phyloP scores from a whole-genome alignment of 2,888 invertebrate genomes.

The Drosophila leonis region DNA sequence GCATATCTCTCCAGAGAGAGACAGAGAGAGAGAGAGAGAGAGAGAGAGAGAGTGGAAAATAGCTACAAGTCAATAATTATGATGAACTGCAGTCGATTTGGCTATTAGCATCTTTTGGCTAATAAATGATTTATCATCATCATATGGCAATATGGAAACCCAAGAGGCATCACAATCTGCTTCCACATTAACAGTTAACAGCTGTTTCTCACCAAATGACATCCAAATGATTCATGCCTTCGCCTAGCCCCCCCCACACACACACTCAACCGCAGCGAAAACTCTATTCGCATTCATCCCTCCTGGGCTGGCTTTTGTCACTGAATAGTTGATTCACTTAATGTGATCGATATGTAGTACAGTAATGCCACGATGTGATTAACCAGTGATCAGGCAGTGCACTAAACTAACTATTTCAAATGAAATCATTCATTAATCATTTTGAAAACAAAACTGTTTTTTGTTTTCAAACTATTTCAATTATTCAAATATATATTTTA shows the following conservation, averaged over 20 bases:
- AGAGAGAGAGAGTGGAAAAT: background rate
- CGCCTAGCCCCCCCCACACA: too few species aligned
- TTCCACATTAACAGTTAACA: conserved; percentile 39
- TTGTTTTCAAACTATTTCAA: too few species aligned
- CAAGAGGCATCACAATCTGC: conserved; percentile 1
- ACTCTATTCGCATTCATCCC: background rate
- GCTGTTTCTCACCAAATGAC: conserved; percentile 20
- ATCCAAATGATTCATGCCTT: conserved; percentile 23
- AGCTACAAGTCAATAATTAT: conserved; percentile 9
- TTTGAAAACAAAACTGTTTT: too few species aligned
- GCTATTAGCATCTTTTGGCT: conserved; percentile 46
- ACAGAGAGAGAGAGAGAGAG: background rate
- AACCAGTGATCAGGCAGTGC: too few species aligned
- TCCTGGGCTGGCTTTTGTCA: background rate
- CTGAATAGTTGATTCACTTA: background rate
- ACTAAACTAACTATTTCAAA: too few species aligned
- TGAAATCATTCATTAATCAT: too few species aligned
- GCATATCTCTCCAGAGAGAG: background rate
- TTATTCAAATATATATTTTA: too few species aligned
- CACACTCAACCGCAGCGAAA: background rate
- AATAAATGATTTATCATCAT: conserved; percentile 46
- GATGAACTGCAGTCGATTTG: conserved; percentile 14
- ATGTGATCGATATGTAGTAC: conserved; percentile 9
- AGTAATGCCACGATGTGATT: too few species aligned
- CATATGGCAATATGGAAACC: background rate